A percentile compares a stretch with the other conserved stretches of the same genome.
phyloP scores from a whole-genome alignment of 2,797 vertebrate species.

The Cryptoblepharus egeriae region DNA sequence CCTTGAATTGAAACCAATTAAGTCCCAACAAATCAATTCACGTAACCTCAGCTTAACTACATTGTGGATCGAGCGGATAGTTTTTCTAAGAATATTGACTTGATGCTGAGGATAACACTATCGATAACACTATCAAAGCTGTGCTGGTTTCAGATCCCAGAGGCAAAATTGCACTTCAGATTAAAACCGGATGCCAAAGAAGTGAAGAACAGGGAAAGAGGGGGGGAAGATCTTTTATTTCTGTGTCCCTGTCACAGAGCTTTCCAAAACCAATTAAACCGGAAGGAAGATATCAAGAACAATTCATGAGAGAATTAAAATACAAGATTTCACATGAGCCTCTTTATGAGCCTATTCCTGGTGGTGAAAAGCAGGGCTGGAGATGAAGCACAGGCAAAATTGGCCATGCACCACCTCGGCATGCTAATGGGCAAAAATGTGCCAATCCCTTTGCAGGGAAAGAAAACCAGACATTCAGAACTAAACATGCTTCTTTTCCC shows the following conservation, averaged over 20 bases:
- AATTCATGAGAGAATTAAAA: slow-evolving; percentile 49
- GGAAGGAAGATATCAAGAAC: slow-evolving; percentile 50
- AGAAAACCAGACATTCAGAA: slow-evolving; percentile 50
- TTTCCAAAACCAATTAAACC: slow-evolving; percentile 21
- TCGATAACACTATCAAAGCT: background rate
- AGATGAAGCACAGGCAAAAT: slow-evolving; percentile 53
- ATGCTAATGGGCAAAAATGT: slow-evolving; percentile 51
- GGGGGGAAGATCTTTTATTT: background rate
- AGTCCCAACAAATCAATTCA: background rate
- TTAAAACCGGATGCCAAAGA: slow-evolving; percentile 40
- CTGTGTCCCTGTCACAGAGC: slow-evolving; percentile 33
- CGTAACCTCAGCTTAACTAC: background rate
- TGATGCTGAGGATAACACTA: slow-evolving; percentile 34
- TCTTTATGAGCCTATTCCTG: slow-evolving; percentile 39
- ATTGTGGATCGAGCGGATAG: background rate
- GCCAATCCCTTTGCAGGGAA: slow-evolving; percentile 30
- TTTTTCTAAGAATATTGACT: background rate
- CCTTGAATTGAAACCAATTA: background rate
- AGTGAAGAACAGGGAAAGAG: background rate
- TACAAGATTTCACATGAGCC: slow-evolving; percentile 46
- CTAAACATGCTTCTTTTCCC: slow-evolving; percentile 50
- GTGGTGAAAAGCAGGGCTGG: slow-evolving; percentile 53
- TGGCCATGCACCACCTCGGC: slow-evolving; percentile 27
- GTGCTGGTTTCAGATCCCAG: slow-evolving; percentile 32
- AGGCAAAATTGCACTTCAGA: slow-evolving; percentile 27